A percentile compares a stretch with the other conserved stretches of the same genome.
Evolutionary conservation across 2,113 vertebrate species (phyloP).

Genomic region (Phrynosoma platyrhinos): DNA sequence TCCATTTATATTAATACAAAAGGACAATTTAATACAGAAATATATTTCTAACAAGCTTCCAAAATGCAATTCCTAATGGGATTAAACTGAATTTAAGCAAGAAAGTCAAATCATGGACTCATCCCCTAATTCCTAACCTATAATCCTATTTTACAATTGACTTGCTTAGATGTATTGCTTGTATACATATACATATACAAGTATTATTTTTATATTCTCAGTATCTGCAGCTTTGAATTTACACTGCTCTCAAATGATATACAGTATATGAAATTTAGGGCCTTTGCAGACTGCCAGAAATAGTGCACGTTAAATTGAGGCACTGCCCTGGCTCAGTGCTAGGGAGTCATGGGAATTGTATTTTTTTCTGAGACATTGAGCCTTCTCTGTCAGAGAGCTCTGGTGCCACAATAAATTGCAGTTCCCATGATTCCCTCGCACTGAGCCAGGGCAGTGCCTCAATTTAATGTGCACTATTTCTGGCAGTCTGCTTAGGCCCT

Average conservation of each 20-base stretch:
- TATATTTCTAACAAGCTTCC: conserved; percentile 12
- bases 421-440: too few species aligned
- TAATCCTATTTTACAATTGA: conserved; percentile 18
- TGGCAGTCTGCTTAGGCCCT: too few species aligned
- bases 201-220: neutral
- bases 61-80: conserved; percentile 4
- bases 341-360: too few species aligned
- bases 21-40: neutral
- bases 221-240: neutral
- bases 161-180: neutral
- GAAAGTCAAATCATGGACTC: conserved; percentile 21
- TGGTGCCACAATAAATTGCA: too few species aligned
- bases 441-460: too few species aligned
- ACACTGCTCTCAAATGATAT: neutral
- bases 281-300: too few species aligned
- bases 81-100: conserved; percentile 39
- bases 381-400: too few species aligned
- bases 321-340: too few species aligned
- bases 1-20: conserved; percentile 14
- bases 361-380: too few species aligned
- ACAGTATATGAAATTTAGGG: neutral
- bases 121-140: conserved; percentile 8
- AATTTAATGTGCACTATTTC: too few species aligned
- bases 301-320: too few species aligned
- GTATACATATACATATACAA: neutral